Base-by-base conservation (phyloP, 2,888 invertebrate genomes). In the Acleris holmiana region DNA sequence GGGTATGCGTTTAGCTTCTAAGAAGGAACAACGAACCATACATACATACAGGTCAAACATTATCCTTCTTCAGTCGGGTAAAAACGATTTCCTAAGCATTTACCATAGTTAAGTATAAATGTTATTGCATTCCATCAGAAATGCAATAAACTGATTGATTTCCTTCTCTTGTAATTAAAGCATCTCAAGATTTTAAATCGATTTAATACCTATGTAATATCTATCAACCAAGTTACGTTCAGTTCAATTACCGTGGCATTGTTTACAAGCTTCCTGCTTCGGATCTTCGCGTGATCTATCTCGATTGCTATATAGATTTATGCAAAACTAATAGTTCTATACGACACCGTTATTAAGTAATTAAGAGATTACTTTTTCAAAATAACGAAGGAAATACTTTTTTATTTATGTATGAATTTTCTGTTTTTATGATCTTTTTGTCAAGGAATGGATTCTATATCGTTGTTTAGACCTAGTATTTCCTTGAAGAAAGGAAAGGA, bases 251-350 rank as follows among this genome's bases (percentile, higher is more conserved):
- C n/a, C 10, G 10, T 47, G n/a, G n/a, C 19, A 53, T 61, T n/a
- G 61, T 40, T 47, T 35, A 50, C 18, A 25, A 44, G 29, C 19
- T 60, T 60, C 44, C 51, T 51, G 8, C 19, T 46, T n/a, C n/a
- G 29, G 29, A 25, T 59, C 15, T 44, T 44, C 17, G 44, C 44
- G 44, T 44, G 17, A 44, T 44, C 17, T 44, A 44, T 17, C 44
- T 35, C 29, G 29, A 35, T 35, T 35, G 17, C 44, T 44, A n/a
- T n/a, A n/a, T n/a, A 0, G n/a, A 15, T 44, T 44, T 44, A 17
- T 44, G 7, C 44, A n/a, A 44, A 44, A 44, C 17, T 17, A 44
- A 44, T 44, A 44, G 44, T 4, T 35, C 10, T 8, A 29, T 29
- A 29, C 29, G 29, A 29, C 41, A 41, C n/a, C 41, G 15, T 44